phyloP scores from a whole-genome alignment of 2,113 vertebrate species.

The Crotalus tigris region DNA sequence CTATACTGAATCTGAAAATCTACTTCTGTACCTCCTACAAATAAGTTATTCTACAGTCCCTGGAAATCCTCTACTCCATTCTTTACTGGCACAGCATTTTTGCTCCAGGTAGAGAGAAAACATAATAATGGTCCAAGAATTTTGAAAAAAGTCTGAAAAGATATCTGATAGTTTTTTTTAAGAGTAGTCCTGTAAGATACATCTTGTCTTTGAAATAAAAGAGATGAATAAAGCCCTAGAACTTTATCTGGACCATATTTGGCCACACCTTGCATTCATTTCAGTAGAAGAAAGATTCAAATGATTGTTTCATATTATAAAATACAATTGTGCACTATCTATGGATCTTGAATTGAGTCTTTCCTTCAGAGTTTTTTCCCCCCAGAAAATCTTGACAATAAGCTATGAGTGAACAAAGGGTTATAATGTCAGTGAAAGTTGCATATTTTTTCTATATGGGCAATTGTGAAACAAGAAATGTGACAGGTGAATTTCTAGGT shows the following conservation, averaged over 20 bases:
- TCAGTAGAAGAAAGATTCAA: conserved; percentile 18
- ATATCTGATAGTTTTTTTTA: background rate
- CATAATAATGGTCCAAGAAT: background rate
- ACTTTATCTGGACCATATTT: background rate
- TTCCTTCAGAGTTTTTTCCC: background rate
- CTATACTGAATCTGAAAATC: background rate
- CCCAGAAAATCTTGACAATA: background rate
- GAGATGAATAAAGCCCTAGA: background rate
- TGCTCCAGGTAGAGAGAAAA: conserved; percentile 9
- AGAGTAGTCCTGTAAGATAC: conserved; percentile 19
- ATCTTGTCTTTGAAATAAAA: conserved; percentile 42
- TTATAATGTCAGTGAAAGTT: background rate
- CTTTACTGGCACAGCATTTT: background rate
- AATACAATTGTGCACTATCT: background rate
- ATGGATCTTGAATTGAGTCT: background rate
- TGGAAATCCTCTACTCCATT: background rate
- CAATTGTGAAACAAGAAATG: background rate
- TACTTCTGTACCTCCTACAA: background rate
- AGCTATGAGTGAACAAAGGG: background rate
- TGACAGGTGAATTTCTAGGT: background rate
- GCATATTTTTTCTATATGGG: background rate
- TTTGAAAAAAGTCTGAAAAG: conserved; percentile 19
- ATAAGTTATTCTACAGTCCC: conserved; percentile 16
- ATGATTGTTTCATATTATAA: background rate
- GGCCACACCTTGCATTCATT: background rate